Percentiles rank a stretch among this genome's conserved stretches.
Conservation (phyloP, 2,113 vertebrate species). For the Psettodes erumei region DNA sequence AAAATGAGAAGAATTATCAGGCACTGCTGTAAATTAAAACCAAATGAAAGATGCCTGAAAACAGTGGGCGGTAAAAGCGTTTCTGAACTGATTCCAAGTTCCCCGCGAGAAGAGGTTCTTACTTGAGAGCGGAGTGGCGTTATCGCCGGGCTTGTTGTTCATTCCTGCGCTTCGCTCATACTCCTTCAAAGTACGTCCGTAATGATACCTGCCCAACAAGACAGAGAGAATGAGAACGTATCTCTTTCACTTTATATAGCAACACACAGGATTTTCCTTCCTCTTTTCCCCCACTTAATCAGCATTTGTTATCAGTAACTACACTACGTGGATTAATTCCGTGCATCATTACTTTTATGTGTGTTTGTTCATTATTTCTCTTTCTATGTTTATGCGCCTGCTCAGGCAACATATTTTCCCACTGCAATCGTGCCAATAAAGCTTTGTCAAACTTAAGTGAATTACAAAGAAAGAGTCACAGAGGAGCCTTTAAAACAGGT, state of each 20-base stretch:
- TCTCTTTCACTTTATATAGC: neutral
- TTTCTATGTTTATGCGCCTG: neutral
- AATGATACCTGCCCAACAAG: slow-evolving; percentile 75
- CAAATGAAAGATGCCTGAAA: neutral
- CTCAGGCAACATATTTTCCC: neutral
- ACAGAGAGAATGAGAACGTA: neutral
- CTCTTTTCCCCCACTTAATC: neutral
- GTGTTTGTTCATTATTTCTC: neutral
- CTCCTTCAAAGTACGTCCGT: slow-evolving; percentile 61
- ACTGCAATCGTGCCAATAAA: neutral
- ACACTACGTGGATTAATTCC: neutral
- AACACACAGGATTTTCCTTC: neutral
- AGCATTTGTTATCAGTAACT: neutral
- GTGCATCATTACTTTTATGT: neutral
- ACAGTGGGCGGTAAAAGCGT: neutral
- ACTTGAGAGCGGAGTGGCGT: slow-evolving; percentile 41
- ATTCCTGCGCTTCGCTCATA: slow-evolving; percentile 37
- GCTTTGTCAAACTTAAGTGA: neutral
- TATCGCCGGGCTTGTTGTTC: slow-evolving; percentile 8
- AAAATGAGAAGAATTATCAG: neutral
- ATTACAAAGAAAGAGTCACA: neutral
- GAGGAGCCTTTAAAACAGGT: neutral
- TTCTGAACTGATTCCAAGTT: neutral
- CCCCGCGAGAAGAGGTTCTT: slow-evolving; percentile 36
- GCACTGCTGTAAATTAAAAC: neutral